Evolutionary conservation across 1,140 invertebrate species (phyloP).

Genomic region (Pentalonia nigronervosa): DNA sequence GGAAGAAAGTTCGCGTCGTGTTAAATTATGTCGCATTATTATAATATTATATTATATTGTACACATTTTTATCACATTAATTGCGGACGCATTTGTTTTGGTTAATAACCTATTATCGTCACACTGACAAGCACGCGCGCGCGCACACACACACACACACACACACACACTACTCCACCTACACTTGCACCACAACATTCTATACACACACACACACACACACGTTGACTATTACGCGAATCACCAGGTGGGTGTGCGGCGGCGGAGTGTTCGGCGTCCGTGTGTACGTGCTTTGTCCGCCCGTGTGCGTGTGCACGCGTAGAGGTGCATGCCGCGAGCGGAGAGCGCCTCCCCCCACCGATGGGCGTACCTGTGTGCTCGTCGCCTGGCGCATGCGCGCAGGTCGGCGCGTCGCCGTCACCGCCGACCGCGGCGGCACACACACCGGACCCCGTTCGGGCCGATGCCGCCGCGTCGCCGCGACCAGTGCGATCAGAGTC

Average conservation of each 20-base stretch:
- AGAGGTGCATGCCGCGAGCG: background rate
- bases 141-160: background rate
- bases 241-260: conserved; percentile 49
- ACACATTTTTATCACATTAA: background rate
- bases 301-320: background rate
- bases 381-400: conserved; percentile 34
- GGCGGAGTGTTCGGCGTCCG: background rate
- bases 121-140: background rate
- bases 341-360: conserved; percentile 61
- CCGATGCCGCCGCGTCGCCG: background rate
- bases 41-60: background rate
- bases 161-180: background rate
- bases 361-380: conserved; percentile 55
- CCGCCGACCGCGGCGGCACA: conserved; percentile 22
- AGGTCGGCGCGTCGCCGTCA: background rate
- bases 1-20: background rate
- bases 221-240: background rate
- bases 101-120: conserved; percentile 30
- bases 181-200: background rate
- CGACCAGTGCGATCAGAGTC: conserved; percentile 52
- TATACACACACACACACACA: too few relatives aligned
- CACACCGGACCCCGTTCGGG: conserved; percentile 2
- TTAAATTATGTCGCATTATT: background rate
- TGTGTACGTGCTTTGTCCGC: background rate
- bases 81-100: conserved; percentile 26